phyloP scores from a whole-genome alignment of 1,140 invertebrate species.

The Pogonomyrmex barbatus region DNA sequence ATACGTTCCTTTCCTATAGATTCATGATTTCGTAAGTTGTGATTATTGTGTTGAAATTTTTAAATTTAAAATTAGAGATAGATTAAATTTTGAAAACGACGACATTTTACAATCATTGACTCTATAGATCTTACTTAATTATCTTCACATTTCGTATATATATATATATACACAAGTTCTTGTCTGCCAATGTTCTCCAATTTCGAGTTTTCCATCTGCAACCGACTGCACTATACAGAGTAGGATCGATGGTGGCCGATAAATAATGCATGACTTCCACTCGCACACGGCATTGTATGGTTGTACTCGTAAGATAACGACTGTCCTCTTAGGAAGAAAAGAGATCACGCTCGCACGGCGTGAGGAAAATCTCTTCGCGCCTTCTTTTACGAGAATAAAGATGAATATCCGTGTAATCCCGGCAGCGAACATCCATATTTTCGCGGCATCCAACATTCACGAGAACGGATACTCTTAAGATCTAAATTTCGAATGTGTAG shows the following conservation, averaged over 20 bases:
- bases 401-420: background rate
- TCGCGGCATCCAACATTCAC: background rate
- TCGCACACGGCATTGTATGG: conserved; percentile 10
- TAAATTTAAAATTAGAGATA: background rate
- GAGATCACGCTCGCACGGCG: background rate
- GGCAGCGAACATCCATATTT: background rate
- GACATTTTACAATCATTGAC: background rate
- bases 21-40: background rate
- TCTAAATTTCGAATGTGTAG: background rate
- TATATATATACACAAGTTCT: background rate
- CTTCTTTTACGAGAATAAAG: conserved; percentile 19
- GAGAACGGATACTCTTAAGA: background rate
- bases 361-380: background rate
- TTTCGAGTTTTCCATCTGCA: conserved; percentile 21
- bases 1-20: too few species aligned
- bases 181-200: background rate
- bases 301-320: conserved; percentile 13
- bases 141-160: background rate
- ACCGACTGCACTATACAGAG: background rate
- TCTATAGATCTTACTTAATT: background rate
- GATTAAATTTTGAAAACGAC: background rate
- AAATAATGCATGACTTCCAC: conserved; percentile 50
- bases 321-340: background rate
- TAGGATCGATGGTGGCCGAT: conserved; percentile 26
- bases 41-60: background rate